These are phyloP conservation scores for Aleiodes sp. DNA, from an alignment of 1,140 invertebrate species.

Conservation along the genomic window DNA sequence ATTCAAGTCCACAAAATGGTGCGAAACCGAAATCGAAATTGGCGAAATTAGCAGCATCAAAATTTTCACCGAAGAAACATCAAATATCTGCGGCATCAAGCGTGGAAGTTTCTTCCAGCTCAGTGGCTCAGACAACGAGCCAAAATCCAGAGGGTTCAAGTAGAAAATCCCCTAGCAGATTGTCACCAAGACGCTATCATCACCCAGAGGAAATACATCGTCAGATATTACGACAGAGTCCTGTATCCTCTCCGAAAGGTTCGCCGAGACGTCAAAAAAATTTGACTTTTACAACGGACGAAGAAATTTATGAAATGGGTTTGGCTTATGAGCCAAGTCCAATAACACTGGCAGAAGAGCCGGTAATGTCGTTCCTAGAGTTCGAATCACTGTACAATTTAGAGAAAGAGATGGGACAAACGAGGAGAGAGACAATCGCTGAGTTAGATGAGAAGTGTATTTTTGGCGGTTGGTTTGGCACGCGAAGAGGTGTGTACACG, in stretches of 20 bases:
- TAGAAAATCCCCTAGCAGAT: constrained; percentile 8
- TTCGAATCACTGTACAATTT: constrained; percentile 55
- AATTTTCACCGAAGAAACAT: constrained; percentile 35
- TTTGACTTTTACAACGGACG: neutral
- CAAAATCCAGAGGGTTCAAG: constrained; percentile 2
- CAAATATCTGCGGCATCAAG: constrained; percentile 33
- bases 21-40: constrained; percentile 51
- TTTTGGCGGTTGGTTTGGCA: constrained; percentile 42
- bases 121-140: neutral
- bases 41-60: constrained; percentile 41
- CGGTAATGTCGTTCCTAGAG: constrained; percentile 54
- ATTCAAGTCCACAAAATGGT: constrained; percentile 39
- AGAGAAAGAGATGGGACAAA: constrained; percentile 51
- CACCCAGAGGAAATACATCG: constrained; percentile 32
- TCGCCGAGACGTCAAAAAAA: constrained; percentile 33
- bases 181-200: constrained; percentile 21
- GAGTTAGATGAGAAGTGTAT: constrained; percentile 48
- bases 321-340: constrained; percentile 36
- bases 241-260: constrained; percentile 34
- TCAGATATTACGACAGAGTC: constrained; percentile 27
- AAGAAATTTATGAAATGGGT: constrained; percentile 46
- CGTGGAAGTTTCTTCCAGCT: neutral
- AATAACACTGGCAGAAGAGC: constrained; percentile 32
- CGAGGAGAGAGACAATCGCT: constrained; percentile 36
- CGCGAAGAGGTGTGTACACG: constrained; percentile 47